Evolutionary conservation across 2,888 invertebrate species (phyloP), one percentile per base, ranked within the genome.

Genomic region (Antheraea yamamai): DNA sequence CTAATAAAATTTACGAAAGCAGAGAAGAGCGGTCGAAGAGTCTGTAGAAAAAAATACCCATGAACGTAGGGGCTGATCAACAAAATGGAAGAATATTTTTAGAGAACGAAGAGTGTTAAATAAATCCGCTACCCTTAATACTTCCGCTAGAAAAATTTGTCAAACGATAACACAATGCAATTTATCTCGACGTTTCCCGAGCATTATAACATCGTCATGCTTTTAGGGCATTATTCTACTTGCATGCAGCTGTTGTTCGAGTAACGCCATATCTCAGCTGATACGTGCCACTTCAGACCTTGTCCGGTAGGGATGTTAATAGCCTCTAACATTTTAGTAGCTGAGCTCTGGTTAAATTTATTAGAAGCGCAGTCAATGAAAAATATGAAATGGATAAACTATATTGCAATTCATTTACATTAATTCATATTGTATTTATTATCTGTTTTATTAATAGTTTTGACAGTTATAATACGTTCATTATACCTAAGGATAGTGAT

Each of bases 231-330:
- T 74, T 71, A 71, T 47, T 74, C 55, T 58, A 47, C 70, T 74
- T 39, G 66, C 70, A 70, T 70, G 74, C 74, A 74, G 70, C 74
- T 74, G 73, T 73, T 61, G 70, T 23, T 74, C 70, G 55, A 16
- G 58, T 74, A 74, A 58, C 8, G 23, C 68, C 0, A 55, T 66
- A 26, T 47, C 66, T 66, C 70, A 70, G 35, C 68, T 52, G 70
- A 68, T 52, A 74, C 73, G 73, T 70, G 47, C 66, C 66, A 52
- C 23, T 52, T 39, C 26, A 51, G 55, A 26, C 26, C 73, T 70
- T 23, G 23, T 61, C 39, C 58, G 23, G 23, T 18, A 51, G 4
- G 52, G 26, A 35, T 68, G 8, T 55, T 7, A 20, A 64, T 64
- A 16, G 6, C 26, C 26, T n/a, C 26, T 64, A 26, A 64, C 3